These are phyloP conservation scores for Margaritifera margaritifera DNA, from an alignment of 2,888 invertebrate species.

Conservation along the genomic window DNA sequence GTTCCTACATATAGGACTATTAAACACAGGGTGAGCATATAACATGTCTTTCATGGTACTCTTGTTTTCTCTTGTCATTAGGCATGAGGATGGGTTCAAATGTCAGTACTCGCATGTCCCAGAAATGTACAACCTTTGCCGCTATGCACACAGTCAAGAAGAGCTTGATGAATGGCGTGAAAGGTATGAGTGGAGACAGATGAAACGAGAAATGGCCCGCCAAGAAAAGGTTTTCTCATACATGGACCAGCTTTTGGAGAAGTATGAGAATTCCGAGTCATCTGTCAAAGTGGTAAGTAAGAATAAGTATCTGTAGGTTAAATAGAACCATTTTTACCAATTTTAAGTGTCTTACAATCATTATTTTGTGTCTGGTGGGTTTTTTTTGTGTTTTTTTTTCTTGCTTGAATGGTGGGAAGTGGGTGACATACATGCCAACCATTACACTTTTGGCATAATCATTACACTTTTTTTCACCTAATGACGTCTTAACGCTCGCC, in stretches of 20 bases:
- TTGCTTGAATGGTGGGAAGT: too few relatives aligned
- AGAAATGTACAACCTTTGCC: conserved; percentile 68
- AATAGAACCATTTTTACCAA: too few relatives aligned
- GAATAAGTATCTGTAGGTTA: too few relatives aligned
- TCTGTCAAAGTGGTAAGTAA: conserved; percentile 60
- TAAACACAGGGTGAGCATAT: too few relatives aligned
- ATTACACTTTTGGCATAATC: too few relatives aligned
- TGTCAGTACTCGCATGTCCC: conserved; percentile 65
- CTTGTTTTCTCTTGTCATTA: conserved; percentile 19
- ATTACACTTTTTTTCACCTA: too few relatives aligned
- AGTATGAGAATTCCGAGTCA: conserved; percentile 55
- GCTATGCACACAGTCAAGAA: conserved; percentile 65
- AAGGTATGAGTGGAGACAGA: conserved; percentile 65
- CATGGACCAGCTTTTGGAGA: conserved; percentile 64
- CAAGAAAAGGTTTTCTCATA: conserved; percentile 66
- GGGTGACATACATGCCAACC: too few relatives aligned
- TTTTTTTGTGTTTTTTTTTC: too few relatives aligned
- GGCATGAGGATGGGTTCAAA: conserved; percentile 47
- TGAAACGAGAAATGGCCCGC: conserved; percentile 65
- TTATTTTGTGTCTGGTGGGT: too few relatives aligned
- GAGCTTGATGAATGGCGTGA: conserved; percentile 71
- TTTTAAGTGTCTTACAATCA: too few relatives aligned
- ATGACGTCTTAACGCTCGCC: too few relatives aligned
- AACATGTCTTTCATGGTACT: neutral
- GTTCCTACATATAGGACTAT: neutral